Evolutionary conservation across 2,888 invertebrate species (phyloP), one percentile per base, ranked within the genome.

Genomic region (Agrypnus murinus): DNA sequence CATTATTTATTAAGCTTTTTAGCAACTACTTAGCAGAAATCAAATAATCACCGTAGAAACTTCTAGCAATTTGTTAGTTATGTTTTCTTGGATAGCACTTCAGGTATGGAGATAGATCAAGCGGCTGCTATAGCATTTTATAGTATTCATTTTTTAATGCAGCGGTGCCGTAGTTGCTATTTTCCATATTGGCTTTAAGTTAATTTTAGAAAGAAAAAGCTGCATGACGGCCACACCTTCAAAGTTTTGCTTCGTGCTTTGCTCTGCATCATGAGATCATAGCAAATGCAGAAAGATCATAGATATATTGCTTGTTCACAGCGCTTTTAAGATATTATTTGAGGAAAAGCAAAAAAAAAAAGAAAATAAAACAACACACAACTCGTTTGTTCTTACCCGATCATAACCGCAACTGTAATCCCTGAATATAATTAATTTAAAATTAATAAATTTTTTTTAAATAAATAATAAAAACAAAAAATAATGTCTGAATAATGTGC

Each of bases 361-460:
- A 38, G 38, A 10, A 38, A 38, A 8, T 4, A 38, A 65, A 59
- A 65, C 55, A 62, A 53, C 64, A 69, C 65, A 69, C 55, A 63
- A 69, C 59, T 58, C 60, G 55, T n/a, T n/a, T n/a, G 45, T 75
- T 81, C 85, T 85, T 85, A 85, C 85, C 85, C 85, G 82, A 81
- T 85, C 85, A 83, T 79, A 84, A 82, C 84, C 85, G 84, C 85
- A 85, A 81, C 84, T 84, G 84, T 83, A 83, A 76, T 84, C 85
- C 85, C 85, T 85, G 82, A 83, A 84, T 80, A 84, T 55, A 72
- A 62, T 55, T 63, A 25, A n/a, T 25, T 25, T 38, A 12, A 60
- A 36, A 70, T 70, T 70, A 70, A 70, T 17, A 34, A 32, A 34
- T 34, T 4, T 25, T 7, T 34, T 4, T 25, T 7, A 8, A 32